Percentiles rank a stretch among this genome's conserved stretches.
Conservation (phyloP, 2,888 invertebrate genomes). For the Magallana nippona region DNA sequence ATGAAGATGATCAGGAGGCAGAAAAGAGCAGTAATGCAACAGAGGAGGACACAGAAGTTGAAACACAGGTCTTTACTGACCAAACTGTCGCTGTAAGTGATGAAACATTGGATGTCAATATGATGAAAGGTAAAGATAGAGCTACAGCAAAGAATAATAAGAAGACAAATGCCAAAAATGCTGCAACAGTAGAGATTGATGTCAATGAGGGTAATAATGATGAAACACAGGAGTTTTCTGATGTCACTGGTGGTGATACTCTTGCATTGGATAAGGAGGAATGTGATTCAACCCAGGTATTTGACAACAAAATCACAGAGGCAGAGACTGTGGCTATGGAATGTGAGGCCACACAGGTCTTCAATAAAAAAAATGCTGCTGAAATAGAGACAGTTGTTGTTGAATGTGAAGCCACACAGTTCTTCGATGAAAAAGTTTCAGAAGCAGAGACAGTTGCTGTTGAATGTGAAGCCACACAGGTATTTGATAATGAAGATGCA, state of each 20-base stretch:
- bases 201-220: constrained; percentile 28
- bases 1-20: constrained; percentile 29
- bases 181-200: constrained; percentile 2
- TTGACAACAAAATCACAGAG: constrained; percentile 44
- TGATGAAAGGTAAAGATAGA: background rate
- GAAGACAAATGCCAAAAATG: constrained; percentile 14
- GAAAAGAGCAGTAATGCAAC: constrained; percentile 28
- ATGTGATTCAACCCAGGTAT: constrained; percentile 50
- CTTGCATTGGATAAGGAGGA: background rate
- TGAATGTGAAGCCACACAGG: constrained; percentile 6
- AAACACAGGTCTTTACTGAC: constrained; percentile 48
- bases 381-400: constrained; percentile 43
- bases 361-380: constrained; percentile 33
- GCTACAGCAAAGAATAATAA: background rate
- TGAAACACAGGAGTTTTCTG: constrained; percentile 35
- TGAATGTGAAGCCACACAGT: constrained; percentile 50
- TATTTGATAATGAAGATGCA: constrained; percentile 6
- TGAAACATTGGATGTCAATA: constrained; percentile 5
- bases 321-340: constrained; percentile 1
- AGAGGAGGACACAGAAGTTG: constrained; percentile 38
- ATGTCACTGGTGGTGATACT: constrained; percentile 34
- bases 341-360: constrained; percentile 51
- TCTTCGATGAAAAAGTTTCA: constrained; percentile 49
- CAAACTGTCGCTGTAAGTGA: constrained; percentile 36
- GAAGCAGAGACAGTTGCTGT: background rate